Conservation (phyloP, 2,797 vertebrate genomes). For the Cheirogaleus major region DNA sequence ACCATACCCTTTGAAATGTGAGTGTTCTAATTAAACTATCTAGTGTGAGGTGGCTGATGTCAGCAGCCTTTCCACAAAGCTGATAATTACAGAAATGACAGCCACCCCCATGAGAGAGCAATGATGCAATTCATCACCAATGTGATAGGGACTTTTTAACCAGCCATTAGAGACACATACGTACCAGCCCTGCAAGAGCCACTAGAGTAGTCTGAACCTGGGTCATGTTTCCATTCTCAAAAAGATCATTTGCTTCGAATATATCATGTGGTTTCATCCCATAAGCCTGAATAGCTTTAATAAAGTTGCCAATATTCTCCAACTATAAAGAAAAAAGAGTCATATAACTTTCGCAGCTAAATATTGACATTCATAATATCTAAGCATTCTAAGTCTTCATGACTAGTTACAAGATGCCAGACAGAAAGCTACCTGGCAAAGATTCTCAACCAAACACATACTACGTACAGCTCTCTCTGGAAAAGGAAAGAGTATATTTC, state of each 20-base stretch:
- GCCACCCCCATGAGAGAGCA: neutral
- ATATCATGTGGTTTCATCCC: slow-evolving; percentile 97
- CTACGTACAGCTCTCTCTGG: neutral
- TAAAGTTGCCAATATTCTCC: slow-evolving; percentile 98
- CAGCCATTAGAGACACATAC: slow-evolving; percentile 70
- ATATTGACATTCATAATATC: neutral
- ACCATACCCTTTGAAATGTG: neutral
- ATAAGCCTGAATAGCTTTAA: slow-evolving; percentile 95
- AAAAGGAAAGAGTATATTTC: neutral
- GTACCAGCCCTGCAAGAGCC: slow-evolving; percentile 95
- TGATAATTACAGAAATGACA: neutral
- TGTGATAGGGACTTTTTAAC: neutral
- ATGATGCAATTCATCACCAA: neutral
- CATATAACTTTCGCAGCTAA: neutral
- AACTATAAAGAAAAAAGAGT: slow-evolving; percentile 85
- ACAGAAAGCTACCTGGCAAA: neutral
- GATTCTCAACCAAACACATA: neutral
- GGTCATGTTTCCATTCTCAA: slow-evolving; percentile 98
- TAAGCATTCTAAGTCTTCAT: neutral
- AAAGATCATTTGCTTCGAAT: slow-evolving; percentile 99
- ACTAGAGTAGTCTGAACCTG: slow-evolving; percentile 97
- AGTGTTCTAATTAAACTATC: neutral
- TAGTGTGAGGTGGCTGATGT: neutral
- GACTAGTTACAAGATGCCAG: neutral
- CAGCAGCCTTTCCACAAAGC: neutral